These are phyloP conservation scores for Patella pellucida DNA, from an alignment of 2,888 invertebrate genomes.

Conservation along the genomic window DNA sequence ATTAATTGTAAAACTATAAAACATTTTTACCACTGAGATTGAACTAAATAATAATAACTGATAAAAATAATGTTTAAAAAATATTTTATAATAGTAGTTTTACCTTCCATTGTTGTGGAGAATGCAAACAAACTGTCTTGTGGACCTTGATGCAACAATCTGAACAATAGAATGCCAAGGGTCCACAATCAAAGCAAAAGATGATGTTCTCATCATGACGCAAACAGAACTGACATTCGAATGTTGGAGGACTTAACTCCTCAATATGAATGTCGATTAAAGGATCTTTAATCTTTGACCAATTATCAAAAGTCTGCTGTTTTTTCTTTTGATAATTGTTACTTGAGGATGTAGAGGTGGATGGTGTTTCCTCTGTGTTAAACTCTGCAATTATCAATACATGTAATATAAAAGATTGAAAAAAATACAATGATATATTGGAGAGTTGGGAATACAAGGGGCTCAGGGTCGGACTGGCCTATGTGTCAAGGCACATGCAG, in stretches of 20 bases:
- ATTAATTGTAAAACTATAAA: conserved; percentile 1
- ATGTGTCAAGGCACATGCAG: too few species aligned
- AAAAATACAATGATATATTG: too few species aligned
- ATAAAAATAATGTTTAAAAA: conserved; percentile 10
- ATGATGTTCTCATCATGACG: not conserved
- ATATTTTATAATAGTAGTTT: not conserved
- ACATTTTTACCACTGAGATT: not conserved
- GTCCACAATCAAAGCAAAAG: conserved; percentile 10
- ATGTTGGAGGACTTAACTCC: not conserved
- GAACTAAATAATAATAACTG: conserved; percentile 3
- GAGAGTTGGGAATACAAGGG: too few species aligned
- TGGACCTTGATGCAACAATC: conserved; percentile 4
- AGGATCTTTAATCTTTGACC: not conserved
- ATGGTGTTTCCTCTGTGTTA: too few species aligned
- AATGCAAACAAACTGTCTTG: not conserved
- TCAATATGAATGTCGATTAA: not conserved
- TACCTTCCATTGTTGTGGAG: conserved; percentile 1
- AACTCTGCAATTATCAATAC: too few species aligned
- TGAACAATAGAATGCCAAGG: conserved; percentile 6
- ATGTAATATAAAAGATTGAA: too few species aligned
- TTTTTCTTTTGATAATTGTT: too few species aligned
- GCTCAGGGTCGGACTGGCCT: too few species aligned
- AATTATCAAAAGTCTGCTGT: not conserved
- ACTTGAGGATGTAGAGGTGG: too few species aligned
- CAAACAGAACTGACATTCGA: not conserved